These are phyloP conservation scores for Idaea biselata DNA, from an alignment of 2,888 invertebrate genomes.

Conservation along the genomic window DNA sequence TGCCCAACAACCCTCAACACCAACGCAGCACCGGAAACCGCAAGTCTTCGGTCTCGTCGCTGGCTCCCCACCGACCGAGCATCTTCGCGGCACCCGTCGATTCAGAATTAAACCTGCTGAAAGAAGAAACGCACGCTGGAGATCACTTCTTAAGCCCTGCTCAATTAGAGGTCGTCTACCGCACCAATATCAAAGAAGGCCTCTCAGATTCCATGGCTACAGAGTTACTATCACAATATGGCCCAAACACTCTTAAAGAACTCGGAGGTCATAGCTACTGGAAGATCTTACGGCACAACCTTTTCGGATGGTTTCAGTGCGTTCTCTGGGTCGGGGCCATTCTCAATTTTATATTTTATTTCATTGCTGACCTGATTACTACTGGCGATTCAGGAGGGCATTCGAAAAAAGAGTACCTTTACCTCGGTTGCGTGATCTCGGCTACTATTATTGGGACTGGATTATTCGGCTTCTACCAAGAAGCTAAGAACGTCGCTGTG, in stretches of 20 bases:
- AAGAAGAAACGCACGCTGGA: constrained; percentile 63
- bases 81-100: constrained; percentile 28
- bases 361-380: constrained; percentile 29
- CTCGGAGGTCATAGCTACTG: constrained; percentile 82
- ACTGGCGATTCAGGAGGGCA: constrained; percentile 39
- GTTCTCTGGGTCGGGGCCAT: constrained; percentile 85
- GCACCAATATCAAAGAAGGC: constrained; percentile 73
- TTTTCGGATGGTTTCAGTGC: constrained; percentile 87
- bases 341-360: constrained; percentile 82
- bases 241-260: constrained; percentile 83
- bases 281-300: constrained; percentile 82
- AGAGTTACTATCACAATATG: constrained; percentile 74
- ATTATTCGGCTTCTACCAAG: constrained; percentile 80
- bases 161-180: constrained; percentile 66
- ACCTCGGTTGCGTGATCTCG: constrained; percentile 63
- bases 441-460: constrained; percentile 72
- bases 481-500: constrained; percentile 85
- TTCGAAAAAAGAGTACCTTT: constrained; percentile 60
- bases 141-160: constrained; percentile 68
- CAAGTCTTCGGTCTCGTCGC: background rate
- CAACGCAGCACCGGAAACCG: background rate
- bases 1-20: background rate
- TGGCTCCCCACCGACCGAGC: constrained; percentile 34
- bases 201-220: constrained; percentile 76
- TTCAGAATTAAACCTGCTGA: constrained; percentile 53